Percentiles rank a stretch among this genome's conserved stretches.
Evolutionary conservation across 2,888 invertebrate species (phyloP).

Genomic region (Zootermopsis nevadensis): DNA sequence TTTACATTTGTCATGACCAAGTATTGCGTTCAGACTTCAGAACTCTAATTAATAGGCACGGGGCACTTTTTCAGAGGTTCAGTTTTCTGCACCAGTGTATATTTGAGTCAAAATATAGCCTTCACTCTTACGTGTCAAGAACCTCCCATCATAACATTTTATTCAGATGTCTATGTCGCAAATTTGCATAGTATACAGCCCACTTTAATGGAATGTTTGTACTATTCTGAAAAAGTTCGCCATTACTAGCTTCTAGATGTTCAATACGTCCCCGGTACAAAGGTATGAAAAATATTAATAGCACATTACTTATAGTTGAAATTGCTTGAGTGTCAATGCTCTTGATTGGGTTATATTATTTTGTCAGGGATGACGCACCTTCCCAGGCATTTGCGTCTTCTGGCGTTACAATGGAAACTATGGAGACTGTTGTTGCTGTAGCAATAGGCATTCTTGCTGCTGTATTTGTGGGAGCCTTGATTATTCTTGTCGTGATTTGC

Average conservation of each 20-base stretch:
- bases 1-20: neutral
- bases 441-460: slow-evolving; percentile 75
- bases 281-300: neutral
- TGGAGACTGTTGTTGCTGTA: slow-evolving; percentile 76
- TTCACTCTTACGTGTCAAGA: neutral
- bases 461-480: slow-evolving; percentile 75
- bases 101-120: neutral
- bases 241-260: slow-evolving; percentile 6
- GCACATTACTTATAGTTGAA: neutral
- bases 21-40: neutral
- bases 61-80: neutral
- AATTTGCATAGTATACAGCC: neutral
- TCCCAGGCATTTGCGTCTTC: slow-evolving; percentile 6
- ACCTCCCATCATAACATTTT: neutral
- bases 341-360: neutral
- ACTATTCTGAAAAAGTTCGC: neutral
- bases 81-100: neutral
- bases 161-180: neutral
- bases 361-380: slow-evolving; percentile 5
- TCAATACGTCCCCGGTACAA: neutral
- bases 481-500: slow-evolving; percentile 73
- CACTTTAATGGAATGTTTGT: neutral
- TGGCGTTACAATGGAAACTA: slow-evolving; percentile 56
- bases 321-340: neutral
- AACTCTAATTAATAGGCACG: neutral